Conservation (phyloP, 1,140 invertebrate species). For the Gryllus bimaculatus region DNA sequence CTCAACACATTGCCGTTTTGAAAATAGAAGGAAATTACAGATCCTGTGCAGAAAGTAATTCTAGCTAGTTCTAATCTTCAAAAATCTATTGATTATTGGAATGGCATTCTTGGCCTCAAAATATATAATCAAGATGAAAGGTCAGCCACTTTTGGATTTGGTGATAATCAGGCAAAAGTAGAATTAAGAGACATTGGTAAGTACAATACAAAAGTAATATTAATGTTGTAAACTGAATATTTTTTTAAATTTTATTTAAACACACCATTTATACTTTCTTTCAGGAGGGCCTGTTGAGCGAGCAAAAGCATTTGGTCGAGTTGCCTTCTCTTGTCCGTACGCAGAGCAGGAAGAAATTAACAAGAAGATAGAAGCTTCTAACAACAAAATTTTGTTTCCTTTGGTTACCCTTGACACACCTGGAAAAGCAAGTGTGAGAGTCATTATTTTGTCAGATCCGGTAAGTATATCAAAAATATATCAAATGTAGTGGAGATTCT, state of each 20-base stretch:
- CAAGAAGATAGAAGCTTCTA: slow-evolving; percentile 57
- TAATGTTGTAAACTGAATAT: not conserved
- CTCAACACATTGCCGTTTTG: no score
- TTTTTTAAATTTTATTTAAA: slow-evolving; percentile 21
- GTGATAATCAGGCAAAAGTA: slow-evolving; percentile 61
- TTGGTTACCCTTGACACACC: slow-evolving; percentile 87
- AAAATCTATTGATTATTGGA: slow-evolving; percentile 74
- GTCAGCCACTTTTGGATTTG: slow-evolving; percentile 57
- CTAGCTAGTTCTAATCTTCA: slow-evolving; percentile 69
- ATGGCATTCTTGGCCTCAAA: slow-evolving; percentile 62
- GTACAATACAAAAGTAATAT: slow-evolving; percentile 7
- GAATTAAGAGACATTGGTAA: slow-evolving; percentile 62
- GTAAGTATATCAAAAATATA: slow-evolving; percentile 34
- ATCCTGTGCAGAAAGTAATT: slow-evolving; percentile 75
- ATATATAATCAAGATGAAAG: slow-evolving; percentile 51
- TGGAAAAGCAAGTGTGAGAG: slow-evolving; percentile 89
- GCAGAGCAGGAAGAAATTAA: slow-evolving; percentile 64
- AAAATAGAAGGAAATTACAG: slow-evolving; percentile 34
- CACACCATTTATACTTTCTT: slow-evolving; percentile 22
- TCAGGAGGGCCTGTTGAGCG: slow-evolving; percentile 59
- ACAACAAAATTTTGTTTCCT: slow-evolving; percentile 74
- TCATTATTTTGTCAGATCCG: slow-evolving; percentile 92
- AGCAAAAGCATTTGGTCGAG: slow-evolving; percentile 87
- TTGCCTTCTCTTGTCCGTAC: slow-evolving; percentile 83
- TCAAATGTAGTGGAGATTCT: not conserved